These are phyloP conservation scores for Drosophila kambysellisi DNA, from an alignment of 2,888 invertebrate species.

Conservation along the genomic window DNA sequence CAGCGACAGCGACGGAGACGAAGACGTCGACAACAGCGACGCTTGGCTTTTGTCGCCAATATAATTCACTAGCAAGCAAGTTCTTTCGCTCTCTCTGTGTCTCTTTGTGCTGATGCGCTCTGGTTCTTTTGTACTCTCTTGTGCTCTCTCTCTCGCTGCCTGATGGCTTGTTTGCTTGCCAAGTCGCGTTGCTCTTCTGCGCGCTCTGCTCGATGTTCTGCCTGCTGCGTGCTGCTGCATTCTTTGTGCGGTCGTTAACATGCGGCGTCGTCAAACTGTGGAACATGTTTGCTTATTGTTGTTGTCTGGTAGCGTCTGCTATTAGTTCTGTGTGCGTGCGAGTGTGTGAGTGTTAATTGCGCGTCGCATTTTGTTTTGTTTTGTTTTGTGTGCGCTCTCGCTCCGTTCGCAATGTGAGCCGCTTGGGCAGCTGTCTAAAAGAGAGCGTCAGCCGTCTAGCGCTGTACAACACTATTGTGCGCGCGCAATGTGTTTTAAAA, in stretches of 20 bases:
- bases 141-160: conserved; percentile 13
- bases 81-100: conserved; percentile 39
- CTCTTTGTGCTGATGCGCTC: conserved; percentile 23
- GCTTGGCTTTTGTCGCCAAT: conserved; percentile 68
- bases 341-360: conserved; percentile 43
- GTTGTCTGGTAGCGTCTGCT: conserved; percentile 37
- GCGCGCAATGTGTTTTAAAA: conserved; percentile 39
- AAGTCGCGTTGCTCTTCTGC: conserved; percentile 49
- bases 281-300: conserved; percentile 62
- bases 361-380: conserved; percentile 45
- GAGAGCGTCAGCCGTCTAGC: neutral
- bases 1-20: conserved; percentile 8
- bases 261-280: conserved; percentile 65
- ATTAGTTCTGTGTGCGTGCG: conserved; percentile 27
- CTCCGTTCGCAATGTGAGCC: conserved; percentile 43
- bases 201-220: conserved; percentile 45
- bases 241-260: conserved; percentile 80
- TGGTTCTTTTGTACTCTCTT: conserved; percentile 8
- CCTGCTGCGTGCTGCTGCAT: conserved; percentile 54
- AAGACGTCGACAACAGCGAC: conserved; percentile 29
- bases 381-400: conserved; percentile 18
- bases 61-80: conserved; percentile 52
- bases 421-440: conserved; percentile 39
- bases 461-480: conserved; percentile 54
- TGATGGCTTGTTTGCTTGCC: conserved; percentile 43